Evolutionary conservation across 1,140 invertebrate species (phyloP), one percentile per base, ranked within the genome.

Genomic region (Philaenus spumarius): DNA sequence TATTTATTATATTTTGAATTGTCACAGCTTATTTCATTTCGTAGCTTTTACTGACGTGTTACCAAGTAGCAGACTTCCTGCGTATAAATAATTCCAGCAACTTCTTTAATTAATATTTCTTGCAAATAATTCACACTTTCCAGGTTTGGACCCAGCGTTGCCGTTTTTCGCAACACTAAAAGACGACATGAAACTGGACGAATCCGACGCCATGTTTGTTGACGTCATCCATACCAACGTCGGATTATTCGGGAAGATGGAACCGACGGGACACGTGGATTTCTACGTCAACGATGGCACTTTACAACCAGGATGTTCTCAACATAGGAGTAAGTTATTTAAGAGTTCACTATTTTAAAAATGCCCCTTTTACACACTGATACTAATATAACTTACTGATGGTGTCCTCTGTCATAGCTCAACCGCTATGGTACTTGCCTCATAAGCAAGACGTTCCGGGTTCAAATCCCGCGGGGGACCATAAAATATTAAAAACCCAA

Each of bases 201-300:
- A 79, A 1, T 70, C 69, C 1, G 88, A 91, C 66, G 87, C 84
- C 0, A 60, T 72, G 0, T 87, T 86, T 66, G 86, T 89, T 5
- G 86, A 89, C 68, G 80, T 87, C 0, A 80, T 87, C 40, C 88
- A 90, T 56, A 87, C 87, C 0, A 87, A 89, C 68, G 82, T 77
- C 6, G 81, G 84, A 42, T 71, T 83, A 0, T 81, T 84, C 65
- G 83, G 83, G 0, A 81, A 83, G 61, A 50, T 82, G n/a, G 81
- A 83, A 56, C 67, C 75, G 17, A 78, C 76, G 54, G 85, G 85
- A 0, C 82, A 86, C 64, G 76, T 83, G 0, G 86, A 89, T 62
- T 88, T 87, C 62, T 89, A 86, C 63, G 77, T 85, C 66, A 89
- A 89, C 67, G 84, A 84, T 0, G 86, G 85, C 0, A 71, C 78